A percentile compares a stretch with the other conserved stretches of the same genome.
phyloP scores from a whole-genome alignment of 1,140 invertebrate genomes.

The Drosophila serrata region DNA sequence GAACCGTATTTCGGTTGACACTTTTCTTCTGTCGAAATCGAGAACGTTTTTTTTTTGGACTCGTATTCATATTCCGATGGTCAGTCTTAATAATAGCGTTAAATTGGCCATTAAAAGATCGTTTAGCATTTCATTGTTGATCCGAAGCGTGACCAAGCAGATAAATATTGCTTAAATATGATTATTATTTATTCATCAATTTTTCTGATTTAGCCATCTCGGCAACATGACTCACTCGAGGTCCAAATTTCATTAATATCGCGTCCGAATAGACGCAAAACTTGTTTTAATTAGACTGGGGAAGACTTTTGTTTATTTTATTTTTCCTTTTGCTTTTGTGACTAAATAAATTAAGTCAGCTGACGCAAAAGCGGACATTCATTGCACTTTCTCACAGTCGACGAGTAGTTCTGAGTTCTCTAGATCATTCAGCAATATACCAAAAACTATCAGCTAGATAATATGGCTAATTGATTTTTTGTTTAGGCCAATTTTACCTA shows the following conservation, averaged over 20 bases:
- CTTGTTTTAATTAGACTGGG: constrained; percentile 52
- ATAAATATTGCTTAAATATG: constrained; percentile 44
- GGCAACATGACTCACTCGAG: constrained; percentile 34
- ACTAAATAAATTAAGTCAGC: constrained; percentile 43
- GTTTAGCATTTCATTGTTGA: constrained; percentile 51
- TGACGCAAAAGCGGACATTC: constrained; percentile 33
- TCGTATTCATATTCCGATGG: constrained; percentile 42
- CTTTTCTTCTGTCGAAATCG: constrained; percentile 59
- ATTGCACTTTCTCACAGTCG: constrained; percentile 61
- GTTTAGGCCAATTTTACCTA: constrained; percentile 20
- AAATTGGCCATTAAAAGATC: constrained; percentile 80
- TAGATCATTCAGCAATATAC: constrained; percentile 17
- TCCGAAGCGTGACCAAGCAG: constrained; percentile 56
- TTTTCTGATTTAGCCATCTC: constrained; percentile 12
- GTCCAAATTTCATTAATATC: constrained; percentile 19
- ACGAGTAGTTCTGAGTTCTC: constrained; percentile 5
- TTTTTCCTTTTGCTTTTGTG: constrained; percentile 10
- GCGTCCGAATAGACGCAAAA: constrained; percentile 31
- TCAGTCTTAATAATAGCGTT: constrained; percentile 54
- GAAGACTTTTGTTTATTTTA: constrained; percentile 19
- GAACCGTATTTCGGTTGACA: constrained; percentile 41
- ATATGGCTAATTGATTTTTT: constrained; percentile 33
- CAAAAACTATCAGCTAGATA: constrained; percentile 10
- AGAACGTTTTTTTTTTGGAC: constrained; percentile 52
- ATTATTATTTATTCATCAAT: constrained; percentile 54